Evolutionary conservation across 2,797 vertebrate species (phyloP).

Genomic region (Cottoperca gobio): DNA sequence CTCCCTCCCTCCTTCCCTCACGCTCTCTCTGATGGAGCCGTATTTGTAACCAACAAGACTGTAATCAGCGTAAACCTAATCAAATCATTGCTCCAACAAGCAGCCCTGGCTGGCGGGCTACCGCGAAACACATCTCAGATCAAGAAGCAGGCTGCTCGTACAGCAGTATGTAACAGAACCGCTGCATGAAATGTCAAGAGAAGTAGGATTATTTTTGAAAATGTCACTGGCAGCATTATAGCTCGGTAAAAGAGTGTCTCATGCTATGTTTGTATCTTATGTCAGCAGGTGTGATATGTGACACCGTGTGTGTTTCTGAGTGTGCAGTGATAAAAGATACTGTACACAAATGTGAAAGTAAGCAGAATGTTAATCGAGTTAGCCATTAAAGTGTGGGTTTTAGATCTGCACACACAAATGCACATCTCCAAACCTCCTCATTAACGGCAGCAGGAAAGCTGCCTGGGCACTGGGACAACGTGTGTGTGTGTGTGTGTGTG

Average conservation of each 20-base stretch:
- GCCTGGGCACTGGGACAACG: constrained; percentile 69
- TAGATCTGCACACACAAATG: constrained; percentile 69
- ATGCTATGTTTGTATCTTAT: constrained; percentile 67
- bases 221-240: constrained; percentile 73
- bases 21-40: constrained; percentile 50
- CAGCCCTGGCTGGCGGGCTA: constrained; percentile 60
- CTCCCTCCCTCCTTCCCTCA: constrained; percentile 27
- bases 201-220: constrained; percentile 68
- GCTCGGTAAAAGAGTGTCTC: constrained; percentile 53
- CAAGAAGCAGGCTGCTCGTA: constrained; percentile 56
- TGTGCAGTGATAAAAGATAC: constrained; percentile 44
- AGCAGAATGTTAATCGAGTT: constrained; percentile 41
- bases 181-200: constrained; percentile 68
- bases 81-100: constrained; percentile 75
- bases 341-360: constrained; percentile 42
- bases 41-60: constrained; percentile 76
- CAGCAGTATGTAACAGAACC: constrained; percentile 47
- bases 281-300: constrained; percentile 68
- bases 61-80: constrained; percentile 78
- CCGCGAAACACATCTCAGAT: constrained; percentile 64
- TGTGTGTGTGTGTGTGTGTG: constrained; percentile 13
- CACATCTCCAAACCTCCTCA: constrained; percentile 69
- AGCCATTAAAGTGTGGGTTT: constrained; percentile 64
- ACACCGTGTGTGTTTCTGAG: constrained; percentile 41
- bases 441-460: constrained; percentile 66